Evolutionary conservation across 1,140 invertebrate genomes (phyloP).

Genomic region (Drosophila pectinifera): DNA sequence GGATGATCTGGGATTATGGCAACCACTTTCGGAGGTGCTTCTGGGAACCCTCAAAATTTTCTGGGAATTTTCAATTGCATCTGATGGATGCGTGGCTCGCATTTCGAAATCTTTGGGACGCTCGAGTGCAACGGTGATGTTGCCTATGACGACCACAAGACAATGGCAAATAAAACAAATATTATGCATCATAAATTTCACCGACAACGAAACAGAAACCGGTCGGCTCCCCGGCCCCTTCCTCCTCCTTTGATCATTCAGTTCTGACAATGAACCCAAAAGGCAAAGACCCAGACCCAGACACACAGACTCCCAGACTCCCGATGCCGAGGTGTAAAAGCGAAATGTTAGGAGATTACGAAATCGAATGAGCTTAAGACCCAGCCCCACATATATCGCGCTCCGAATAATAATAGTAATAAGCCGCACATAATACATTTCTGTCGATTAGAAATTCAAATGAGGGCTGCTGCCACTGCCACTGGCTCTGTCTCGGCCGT

Average conservation of each 20-base stretch:
- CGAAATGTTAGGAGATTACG: constrained; percentile 58
- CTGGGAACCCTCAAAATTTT: constrained; percentile 18
- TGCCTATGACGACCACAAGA: constrained; percentile 41
- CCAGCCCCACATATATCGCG: constrained; percentile 8
- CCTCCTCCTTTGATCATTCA: constrained; percentile 10
- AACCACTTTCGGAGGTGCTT: constrained; percentile 3
- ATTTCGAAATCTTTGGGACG: constrained; percentile 7
- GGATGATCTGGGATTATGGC: background rate
- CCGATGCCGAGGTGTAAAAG: constrained; percentile 56
- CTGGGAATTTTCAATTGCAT: constrained; percentile 49
- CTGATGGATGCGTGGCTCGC: background rate
- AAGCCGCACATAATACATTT: constrained; percentile 46
- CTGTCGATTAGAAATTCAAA: constrained; percentile 53
- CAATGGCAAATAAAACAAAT: constrained; percentile 66
- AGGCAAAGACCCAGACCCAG: constrained; percentile 46
- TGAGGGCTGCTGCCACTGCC: constrained; percentile 2
- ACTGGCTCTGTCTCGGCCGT: no score
- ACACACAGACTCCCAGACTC: constrained; percentile 1
- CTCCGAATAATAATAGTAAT: constrained; percentile 58
- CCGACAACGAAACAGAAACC: constrained; percentile 35
- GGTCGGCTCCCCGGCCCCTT: constrained; percentile 15
- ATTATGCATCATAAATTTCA: constrained; percentile 81
- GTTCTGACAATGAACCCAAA: constrained; percentile 73
- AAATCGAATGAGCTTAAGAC: constrained; percentile 43
- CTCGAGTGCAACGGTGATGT: constrained; percentile 40